These are phyloP conservation scores for Xiphophorus couchianus DNA, from an alignment of 2,113 vertebrate species.

Conservation along the genomic window DNA sequence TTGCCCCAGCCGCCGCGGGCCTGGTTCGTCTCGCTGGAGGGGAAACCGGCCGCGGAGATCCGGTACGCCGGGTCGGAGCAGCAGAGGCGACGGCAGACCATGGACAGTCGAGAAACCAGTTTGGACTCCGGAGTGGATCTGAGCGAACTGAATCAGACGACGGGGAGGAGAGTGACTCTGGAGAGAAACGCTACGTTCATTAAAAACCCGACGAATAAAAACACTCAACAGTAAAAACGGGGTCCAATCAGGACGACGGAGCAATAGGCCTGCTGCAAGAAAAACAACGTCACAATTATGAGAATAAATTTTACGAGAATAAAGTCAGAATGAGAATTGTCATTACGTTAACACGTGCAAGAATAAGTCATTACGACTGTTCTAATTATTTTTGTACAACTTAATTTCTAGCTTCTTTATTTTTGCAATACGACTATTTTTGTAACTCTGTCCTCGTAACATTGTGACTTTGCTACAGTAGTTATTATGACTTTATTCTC, in stretches of 20 bases:
- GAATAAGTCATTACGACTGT: too few relatives aligned
- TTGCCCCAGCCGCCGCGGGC: conserved; percentile 86
- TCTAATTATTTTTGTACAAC: too few relatives aligned
- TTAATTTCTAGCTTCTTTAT: too few relatives aligned
- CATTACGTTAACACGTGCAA: too few relatives aligned
- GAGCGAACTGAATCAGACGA: conserved; percentile 83
- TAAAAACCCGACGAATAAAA: conserved; percentile 81
- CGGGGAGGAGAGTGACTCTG: conserved; percentile 70
- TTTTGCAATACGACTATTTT: too few relatives aligned
- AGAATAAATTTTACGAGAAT: too few relatives aligned
- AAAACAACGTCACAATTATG: too few relatives aligned
- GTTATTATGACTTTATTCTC: too few relatives aligned
- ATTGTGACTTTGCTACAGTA: too few relatives aligned
- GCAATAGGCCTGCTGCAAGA: too few relatives aligned
- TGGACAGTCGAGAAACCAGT: conserved; percentile 89
- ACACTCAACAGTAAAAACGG: conserved; percentile 18
- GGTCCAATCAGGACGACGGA: background rate
- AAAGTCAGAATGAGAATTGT: too few relatives aligned
- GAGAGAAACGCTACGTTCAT: conserved; percentile 89
- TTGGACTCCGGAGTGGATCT: conserved; percentile 93
- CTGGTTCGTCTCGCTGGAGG: conserved; percentile 93
- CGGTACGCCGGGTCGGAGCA: conserved; percentile 87
- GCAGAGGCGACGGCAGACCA: conserved; percentile 82
- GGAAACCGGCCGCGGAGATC: conserved; percentile 89
- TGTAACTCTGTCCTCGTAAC: too few relatives aligned